These are phyloP conservation scores for Uropetala carovei DNA, from an alignment of 2,888 invertebrate genomes.

Conservation along the genomic window DNA sequence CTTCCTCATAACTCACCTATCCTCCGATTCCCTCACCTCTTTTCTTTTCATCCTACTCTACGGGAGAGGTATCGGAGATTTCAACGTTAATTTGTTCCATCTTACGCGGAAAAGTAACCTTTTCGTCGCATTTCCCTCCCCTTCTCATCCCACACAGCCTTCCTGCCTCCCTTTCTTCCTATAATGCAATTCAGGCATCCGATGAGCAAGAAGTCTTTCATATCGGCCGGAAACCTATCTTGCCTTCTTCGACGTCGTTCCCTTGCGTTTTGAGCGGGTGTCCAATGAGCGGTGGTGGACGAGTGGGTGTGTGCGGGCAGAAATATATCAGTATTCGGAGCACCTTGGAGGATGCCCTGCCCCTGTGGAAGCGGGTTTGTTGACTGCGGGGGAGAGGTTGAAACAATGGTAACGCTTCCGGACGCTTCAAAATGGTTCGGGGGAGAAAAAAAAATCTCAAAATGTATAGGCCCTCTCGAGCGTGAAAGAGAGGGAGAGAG, in stretches of 20 bases:
- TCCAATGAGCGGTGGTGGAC: background rate
- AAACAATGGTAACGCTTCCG: slow-evolving; percentile 6
- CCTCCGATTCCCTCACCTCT: background rate
- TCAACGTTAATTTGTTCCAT: background rate
- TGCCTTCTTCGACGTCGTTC: background rate
- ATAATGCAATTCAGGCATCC: slow-evolving; percentile 27
- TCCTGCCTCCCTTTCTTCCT: background rate
- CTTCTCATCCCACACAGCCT: background rate
- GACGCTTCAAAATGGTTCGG: background rate
- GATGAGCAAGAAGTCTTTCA: background rate
- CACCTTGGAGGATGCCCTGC: background rate
- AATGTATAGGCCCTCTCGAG: background rate
- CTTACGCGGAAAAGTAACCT: background rate
- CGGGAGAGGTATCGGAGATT: no score
- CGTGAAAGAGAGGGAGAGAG: background rate
- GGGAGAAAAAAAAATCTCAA: background rate
- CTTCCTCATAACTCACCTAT: slow-evolving; percentile 13
- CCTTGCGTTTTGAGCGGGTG: background rate
- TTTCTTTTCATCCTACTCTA: background rate
- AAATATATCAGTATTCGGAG: background rate
- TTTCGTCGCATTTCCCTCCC: background rate
- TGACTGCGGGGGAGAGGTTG: background rate
- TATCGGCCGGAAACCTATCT: background rate
- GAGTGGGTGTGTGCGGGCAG: no score
- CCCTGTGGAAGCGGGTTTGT: no score